These are phyloP conservation scores for Orchesella flavescens DNA, from an alignment of 2,888 invertebrate species.

Conservation along the genomic window DNA sequence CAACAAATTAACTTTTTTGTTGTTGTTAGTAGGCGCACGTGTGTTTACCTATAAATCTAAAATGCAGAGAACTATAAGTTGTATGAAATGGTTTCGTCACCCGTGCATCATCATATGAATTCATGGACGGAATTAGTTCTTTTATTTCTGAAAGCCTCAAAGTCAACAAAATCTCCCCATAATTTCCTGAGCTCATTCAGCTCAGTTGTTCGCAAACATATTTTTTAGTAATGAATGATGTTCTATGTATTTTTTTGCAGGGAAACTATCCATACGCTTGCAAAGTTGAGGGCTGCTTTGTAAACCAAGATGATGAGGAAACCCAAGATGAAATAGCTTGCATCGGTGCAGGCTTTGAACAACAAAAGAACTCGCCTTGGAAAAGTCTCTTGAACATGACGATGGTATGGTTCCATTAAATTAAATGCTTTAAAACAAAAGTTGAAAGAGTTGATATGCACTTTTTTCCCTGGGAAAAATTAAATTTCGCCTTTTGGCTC, in stretches of 20 bases:
- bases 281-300: conserved; percentile 76
- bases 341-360: conserved; percentile 35
- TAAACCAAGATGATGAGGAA: conserved; percentile 71
- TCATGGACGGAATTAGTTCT: too few species aligned
- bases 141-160: neutral
- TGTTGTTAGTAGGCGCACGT: too few species aligned
- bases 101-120: too few species aligned
- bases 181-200: too few species aligned
- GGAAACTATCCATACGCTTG: conserved; percentile 80
- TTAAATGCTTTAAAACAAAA: neutral
- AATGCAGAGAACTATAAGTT: too few species aligned
- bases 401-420: conserved; percentile 77
- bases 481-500: too few species aligned
- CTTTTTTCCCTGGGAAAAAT: too few species aligned
- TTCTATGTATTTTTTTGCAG: conserved; percentile 26
- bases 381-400: conserved; percentile 76
- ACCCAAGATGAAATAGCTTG: conserved; percentile 52
- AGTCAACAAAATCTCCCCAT: neutral
- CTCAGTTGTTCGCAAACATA: too few species aligned
- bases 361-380: conserved; percentile 74
- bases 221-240: neutral
- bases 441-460: too few species aligned
- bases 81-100: too few species aligned
- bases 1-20: too few species aligned
- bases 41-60: too few species aligned